A percentile compares a stretch with the other conserved stretches of the same genome.
phyloP scores from a whole-genome alignment of 2,113 vertebrate genomes.

The Tupaia chinensis region DNA sequence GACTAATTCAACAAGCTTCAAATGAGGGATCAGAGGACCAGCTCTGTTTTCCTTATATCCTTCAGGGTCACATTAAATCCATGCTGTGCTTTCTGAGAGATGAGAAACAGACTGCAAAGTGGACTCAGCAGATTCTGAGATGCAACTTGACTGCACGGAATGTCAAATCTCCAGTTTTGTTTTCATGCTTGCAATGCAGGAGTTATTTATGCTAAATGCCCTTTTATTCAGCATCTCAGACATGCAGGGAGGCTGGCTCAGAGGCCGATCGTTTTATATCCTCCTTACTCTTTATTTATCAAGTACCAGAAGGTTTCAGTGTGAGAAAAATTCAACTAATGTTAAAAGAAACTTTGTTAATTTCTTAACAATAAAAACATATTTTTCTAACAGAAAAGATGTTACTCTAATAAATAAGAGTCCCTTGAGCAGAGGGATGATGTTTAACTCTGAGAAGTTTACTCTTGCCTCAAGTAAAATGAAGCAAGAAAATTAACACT shows the following conservation, averaged over 20 bases:
- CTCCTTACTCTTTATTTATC: neutral
- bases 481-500: conserved; percentile 66
- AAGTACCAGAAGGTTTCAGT: neutral
- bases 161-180: conserved; percentile 68
- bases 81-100: conserved; percentile 74
- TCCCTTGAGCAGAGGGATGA: neutral
- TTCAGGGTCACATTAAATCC: conserved; percentile 83
- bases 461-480: conserved; percentile 37
- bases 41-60: conserved; percentile 81
- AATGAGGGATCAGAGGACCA: conserved; percentile 78
- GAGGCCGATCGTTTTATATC: conserved; percentile 56
- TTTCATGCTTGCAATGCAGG: conserved; percentile 48
- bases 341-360: neutral
- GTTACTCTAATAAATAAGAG: neutral
- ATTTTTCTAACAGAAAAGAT: conserved; percentile 21
- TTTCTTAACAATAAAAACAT: conserved; percentile 36
- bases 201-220: conserved; percentile 73
- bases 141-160: conserved; percentile 44
- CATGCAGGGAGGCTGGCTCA: conserved; percentile 51
- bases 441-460: neutral
- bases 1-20: conserved; percentile 77
- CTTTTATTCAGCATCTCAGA: conserved; percentile 64
- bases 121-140: conserved; percentile 70
- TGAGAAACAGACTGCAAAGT: conserved; percentile 72
- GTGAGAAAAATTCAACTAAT: neutral